Evolutionary conservation across 2,888 invertebrate genomes (phyloP).

Genomic region (Platycheirus rosarum): DNA sequence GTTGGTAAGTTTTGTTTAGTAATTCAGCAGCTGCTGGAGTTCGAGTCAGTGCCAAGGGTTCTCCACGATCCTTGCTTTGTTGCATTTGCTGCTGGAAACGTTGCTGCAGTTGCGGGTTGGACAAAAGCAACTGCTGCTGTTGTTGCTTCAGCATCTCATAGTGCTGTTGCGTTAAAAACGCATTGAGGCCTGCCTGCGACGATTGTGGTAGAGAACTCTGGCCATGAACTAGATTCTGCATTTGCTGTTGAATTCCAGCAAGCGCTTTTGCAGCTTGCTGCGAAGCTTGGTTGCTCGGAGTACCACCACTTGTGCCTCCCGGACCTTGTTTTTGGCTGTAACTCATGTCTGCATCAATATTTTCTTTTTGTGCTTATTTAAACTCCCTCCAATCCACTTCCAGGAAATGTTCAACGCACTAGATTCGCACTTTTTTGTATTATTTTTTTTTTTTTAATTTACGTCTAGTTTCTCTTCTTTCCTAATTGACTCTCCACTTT

Average conservation of each 20-base stretch:
- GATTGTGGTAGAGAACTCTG: conserved; percentile 77
- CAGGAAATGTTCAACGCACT: conserved; percentile 59
- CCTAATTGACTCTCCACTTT: conserved; percentile 69
- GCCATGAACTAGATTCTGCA: conserved; percentile 78
- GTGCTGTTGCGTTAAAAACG: conserved; percentile 78
- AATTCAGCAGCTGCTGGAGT: conserved; percentile 79
- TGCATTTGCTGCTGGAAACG: conserved; percentile 78
- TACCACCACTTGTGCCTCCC: conserved; percentile 76
- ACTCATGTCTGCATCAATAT: conserved; percentile 75
- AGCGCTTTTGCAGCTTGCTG: conserved; percentile 78
- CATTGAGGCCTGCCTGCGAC: conserved; percentile 77
- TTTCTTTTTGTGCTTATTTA: no score
- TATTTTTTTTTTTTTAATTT: conserved; percentile 44
- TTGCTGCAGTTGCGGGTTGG: conserved; percentile 77
- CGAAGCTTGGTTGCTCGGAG: conserved; percentile 76
- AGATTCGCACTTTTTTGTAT: conserved; percentile 53
- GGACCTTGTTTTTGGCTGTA: conserved; percentile 78
- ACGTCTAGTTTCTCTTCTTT: conserved; percentile 47
- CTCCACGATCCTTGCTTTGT: conserved; percentile 76
- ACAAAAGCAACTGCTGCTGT: conserved; percentile 75
- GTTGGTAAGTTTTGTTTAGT: conserved; percentile 78
- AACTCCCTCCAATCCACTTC: conserved; percentile 18
- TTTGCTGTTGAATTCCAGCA: conserved; percentile 79
- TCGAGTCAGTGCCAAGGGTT: conserved; percentile 78
- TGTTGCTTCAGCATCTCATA: conserved; percentile 77